Base-by-base conservation (phyloP, 2,888 invertebrate genomes). In the Macropis europaea region DNA sequence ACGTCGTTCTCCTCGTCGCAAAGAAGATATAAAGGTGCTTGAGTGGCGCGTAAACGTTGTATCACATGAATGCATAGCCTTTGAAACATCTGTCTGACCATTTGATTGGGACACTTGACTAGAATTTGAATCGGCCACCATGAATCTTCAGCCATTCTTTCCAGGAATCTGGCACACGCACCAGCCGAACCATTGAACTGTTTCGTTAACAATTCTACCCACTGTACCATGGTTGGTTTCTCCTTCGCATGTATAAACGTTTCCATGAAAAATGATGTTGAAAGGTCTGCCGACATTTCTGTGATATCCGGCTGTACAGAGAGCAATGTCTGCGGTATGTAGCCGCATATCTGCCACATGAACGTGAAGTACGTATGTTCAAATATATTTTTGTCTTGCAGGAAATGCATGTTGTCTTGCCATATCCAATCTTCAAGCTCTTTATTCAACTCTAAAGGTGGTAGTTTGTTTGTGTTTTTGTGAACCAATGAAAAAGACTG, bases 191-290 rank as follows among this genome's bases (percentile, higher is more conserved):
- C 94, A 90, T 97, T 97, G 89, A 98, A 97, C 90, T 97, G 97
- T 86, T 98, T 98, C 6, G 97, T 98, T 28, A 98, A 92, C 72
- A 98, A 90, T 89, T 98, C 98, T 67, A 98, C 97, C 98, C 98
- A 98, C 78, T 98, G 97, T 42, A 97, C 96, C 96, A 98, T 97
- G 0, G 97, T 98, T 3, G 98, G 97, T 94, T 98, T 98, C 90
- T 98, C 98, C 90, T 98, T 98, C 45, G 98, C 97, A 89, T 98
- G 98, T 86, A 98, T 98, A 85, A 98, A 96, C 0, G 98, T 98
- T 91, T 98, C 98, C 76, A 98, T 95, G 84, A 98, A 97, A 91
- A 98, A 98, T 0, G 97, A 97, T 0, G 97, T 96, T 0, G 97
- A 96, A 9, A 98, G 91, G 82, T 97, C 94, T 0, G 97, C 96